Evolutionary conservation across 2,113 vertebrate genomes (phyloP).

Genomic region (Bostrychus sinensis): DNA sequence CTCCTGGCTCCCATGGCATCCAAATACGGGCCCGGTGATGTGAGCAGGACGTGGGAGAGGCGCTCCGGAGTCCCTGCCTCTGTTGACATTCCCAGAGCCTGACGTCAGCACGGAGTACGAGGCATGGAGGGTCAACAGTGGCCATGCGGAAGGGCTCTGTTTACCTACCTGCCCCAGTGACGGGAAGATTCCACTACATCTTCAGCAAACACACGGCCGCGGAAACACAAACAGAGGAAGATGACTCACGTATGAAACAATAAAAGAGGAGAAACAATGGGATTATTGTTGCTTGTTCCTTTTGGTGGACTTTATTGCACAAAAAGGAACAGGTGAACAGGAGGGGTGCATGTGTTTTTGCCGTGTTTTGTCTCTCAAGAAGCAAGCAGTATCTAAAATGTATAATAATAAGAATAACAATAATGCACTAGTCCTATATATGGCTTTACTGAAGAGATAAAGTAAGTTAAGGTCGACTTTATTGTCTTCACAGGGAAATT

Average conservation of each 20-base stretch:
- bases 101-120: slow-evolving; percentile 68
- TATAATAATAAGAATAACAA: too few species aligned
- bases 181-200: slow-evolving; percentile 40
- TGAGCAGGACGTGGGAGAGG: slow-evolving; percentile 58
- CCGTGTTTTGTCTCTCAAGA: too few species aligned
- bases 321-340: too few species aligned
- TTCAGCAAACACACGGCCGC: slow-evolving; percentile 38
- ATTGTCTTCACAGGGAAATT: too few species aligned
- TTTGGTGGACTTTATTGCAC: too few species aligned
- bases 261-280: neutral
- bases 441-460: too few species aligned
- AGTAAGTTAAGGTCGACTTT: too few species aligned
- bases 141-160: slow-evolving; percentile 56
- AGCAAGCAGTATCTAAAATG: too few species aligned
- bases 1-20: slow-evolving; percentile 14
- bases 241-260: neutral
- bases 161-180: slow-evolving; percentile 61
- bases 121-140: slow-evolving; percentile 52
- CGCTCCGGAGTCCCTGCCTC: slow-evolving; percentile 60
- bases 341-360: too few species aligned
- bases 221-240: slow-evolving; percentile 1
- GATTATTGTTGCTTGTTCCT: too few species aligned
- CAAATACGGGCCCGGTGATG: slow-evolving; percentile 58
- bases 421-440: too few species aligned
- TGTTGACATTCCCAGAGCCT: slow-evolving; percentile 75